Evolutionary conservation across 2,888 invertebrate genomes (phyloP), one percentile per base, ranked within the genome.

Genomic region (Eulithis prunata): DNA sequence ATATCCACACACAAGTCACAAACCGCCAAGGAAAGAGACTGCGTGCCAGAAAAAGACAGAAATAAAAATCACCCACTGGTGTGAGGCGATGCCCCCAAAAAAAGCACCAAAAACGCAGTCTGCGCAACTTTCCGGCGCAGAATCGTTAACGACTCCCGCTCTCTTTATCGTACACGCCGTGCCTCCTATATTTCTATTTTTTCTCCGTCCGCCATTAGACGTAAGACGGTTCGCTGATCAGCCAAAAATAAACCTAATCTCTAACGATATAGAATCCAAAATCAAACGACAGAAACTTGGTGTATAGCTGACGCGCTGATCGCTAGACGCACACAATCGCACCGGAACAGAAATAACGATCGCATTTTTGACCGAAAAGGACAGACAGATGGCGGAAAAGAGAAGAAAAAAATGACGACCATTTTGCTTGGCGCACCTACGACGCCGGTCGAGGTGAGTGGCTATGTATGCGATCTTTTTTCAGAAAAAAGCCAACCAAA

Each of bases 61-160:
- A 84, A 87, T 87, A 90, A 93, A 92, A 92, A 92, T 85, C 91
- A 81, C 91, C 90, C 91, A 83, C 77, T 90, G 92, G 92, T 91
- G 87, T 91, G 92, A 91, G 92, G 92, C 79, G 88, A 79, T 91
- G 90, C 91, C 93, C 91, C 91, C 91, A 93, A 93, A 93, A 93
- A 93, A 93, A 93, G 90, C 92, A 92, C 93, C 93, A 93, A 93
- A 93, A 93, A 93, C 93, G 89, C 89, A 91, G 92, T 91, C 93
- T 93, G 93, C 93, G 93, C 93, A 93, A 93, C 93, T 93, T 93
- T 88, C 91, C 93, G 89, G 93, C 93, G 93, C 93, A 93, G 92
- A 93, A 93, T 93, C 93, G 93, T 93, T 93, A 93, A 91, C 92
- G 90, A 92, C 90, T 91, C 89, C 89, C 85, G 89, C 90, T 91